These are phyloP conservation scores for Phlogophora meticulosa DNA, from an alignment of 2,888 invertebrate genomes.

Conservation along the genomic window DNA sequence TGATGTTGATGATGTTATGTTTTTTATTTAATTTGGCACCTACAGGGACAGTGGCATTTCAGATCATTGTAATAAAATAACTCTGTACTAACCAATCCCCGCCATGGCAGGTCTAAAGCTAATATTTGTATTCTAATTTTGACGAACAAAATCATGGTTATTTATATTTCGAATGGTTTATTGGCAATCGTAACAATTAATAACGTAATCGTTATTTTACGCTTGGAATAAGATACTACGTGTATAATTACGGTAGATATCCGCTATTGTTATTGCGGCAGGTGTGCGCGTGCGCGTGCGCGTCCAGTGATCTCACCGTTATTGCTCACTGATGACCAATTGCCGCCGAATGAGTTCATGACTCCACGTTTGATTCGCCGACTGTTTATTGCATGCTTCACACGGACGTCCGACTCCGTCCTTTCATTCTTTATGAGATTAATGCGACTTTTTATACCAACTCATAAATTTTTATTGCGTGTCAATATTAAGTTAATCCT, in stretches of 20 bases:
- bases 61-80: no score
- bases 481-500: constrained; percentile 32
- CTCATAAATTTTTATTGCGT: constrained; percentile 38
- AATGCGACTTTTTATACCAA: constrained; percentile 42
- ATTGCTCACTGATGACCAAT: constrained; percentile 87
- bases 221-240: constrained; percentile 64
- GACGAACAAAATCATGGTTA: constrained; percentile 30
- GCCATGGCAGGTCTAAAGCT: constrained; percentile 8
- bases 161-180: constrained; percentile 47
- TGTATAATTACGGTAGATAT: constrained; percentile 74
- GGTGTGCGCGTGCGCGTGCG: constrained; percentile 78
- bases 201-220: constrained; percentile 69
- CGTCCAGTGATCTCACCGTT: constrained; percentile 84
- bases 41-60: no score
- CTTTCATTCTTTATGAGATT: constrained; percentile 43
- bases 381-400: constrained; percentile 60
- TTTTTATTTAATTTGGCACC: no score
- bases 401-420: constrained; percentile 50
- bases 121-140: constrained; percentile 22
- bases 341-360: constrained; percentile 81
- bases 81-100: neutral
- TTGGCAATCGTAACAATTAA: constrained; percentile 59
- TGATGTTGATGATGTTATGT: no score
- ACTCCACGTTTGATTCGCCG: constrained; percentile 71
- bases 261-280: constrained; percentile 72